phyloP scores from a whole-genome alignment of 2,888 invertebrate species.

The Dyspetes luteomarginatus region DNA sequence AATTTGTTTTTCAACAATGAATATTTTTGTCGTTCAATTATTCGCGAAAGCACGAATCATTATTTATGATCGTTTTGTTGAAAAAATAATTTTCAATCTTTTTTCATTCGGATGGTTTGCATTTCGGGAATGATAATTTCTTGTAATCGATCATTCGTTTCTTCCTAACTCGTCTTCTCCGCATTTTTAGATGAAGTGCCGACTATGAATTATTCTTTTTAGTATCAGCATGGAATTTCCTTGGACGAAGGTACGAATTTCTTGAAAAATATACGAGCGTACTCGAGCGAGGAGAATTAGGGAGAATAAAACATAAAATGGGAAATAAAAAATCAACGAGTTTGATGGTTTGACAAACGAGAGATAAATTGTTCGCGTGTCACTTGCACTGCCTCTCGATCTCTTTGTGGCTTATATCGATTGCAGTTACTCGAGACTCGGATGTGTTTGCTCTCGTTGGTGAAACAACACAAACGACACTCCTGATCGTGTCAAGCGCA shows the following conservation, averaged over 20 bases:
- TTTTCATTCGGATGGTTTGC: too few relatives aligned
- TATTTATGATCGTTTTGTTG: too few relatives aligned
- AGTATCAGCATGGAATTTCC: background rate
- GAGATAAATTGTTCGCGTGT: constrained; percentile 32
- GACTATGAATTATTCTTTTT: background rate
- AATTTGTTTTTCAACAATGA: too few relatives aligned
- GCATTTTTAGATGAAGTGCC: background rate
- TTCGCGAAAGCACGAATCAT: too few relatives aligned
- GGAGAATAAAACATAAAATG: background rate
- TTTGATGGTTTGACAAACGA: constrained; percentile 25
- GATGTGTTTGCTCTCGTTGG: constrained; percentile 10
- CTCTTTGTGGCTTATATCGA: constrained; percentile 35
- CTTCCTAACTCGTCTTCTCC: background rate
- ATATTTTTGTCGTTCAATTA: too few relatives aligned
- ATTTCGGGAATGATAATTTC: too few relatives aligned
- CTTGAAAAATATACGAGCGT: constrained; percentile 6
- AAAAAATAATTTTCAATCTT: too few relatives aligned
- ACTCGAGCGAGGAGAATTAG: background rate
- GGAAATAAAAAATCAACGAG: constrained; percentile 2
- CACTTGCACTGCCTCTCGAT: constrained; percentile 37
- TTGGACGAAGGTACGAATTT: background rate
- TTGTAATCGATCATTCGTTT: too few relatives aligned
- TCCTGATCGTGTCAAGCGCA: constrained; percentile 1
- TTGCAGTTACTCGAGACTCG: constrained; percentile 2
- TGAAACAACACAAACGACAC: constrained; percentile 1